These are phyloP conservation scores for Mus spicilegus DNA, from an alignment of 2,113 vertebrate species.

Conservation along the genomic window DNA sequence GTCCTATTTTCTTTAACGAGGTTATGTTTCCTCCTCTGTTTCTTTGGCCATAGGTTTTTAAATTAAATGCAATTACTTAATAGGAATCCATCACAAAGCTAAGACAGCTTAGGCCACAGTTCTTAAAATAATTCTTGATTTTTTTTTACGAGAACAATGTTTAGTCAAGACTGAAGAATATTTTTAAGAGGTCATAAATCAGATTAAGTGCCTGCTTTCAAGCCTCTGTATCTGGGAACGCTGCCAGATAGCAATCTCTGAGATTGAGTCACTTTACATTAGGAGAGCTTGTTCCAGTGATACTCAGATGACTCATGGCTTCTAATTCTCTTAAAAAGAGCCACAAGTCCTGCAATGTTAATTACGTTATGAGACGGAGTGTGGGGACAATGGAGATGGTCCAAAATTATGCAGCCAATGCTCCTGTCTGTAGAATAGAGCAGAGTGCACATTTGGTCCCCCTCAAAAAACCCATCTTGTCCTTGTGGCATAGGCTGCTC, in stretches of 20 bases:
- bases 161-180: slow-evolving; percentile 83
- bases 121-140: slow-evolving; percentile 83
- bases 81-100: slow-evolving; percentile 81
- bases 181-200: slow-evolving; percentile 87
- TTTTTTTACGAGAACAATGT: slow-evolving; percentile 78
- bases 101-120: slow-evolving; percentile 62
- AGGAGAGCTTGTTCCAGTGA: slow-evolving; percentile 86
- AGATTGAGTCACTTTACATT: slow-evolving; percentile 89
- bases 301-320: slow-evolving; percentile 88
- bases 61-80: slow-evolving; percentile 86
- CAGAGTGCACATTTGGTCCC: slow-evolving; percentile 56
- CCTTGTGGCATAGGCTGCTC: background rate
- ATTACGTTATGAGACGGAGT: slow-evolving; percentile 87
- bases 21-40: slow-evolving; percentile 72
- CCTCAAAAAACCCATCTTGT: slow-evolving; percentile 12
- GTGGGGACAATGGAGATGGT: slow-evolving; percentile 83
- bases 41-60: slow-evolving; percentile 74
- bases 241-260: slow-evolving; percentile 89
- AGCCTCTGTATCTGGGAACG: slow-evolving; percentile 83
- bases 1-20: slow-evolving; percentile 51
- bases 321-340: slow-evolving; percentile 89
- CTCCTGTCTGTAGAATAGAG: slow-evolving; percentile 69
- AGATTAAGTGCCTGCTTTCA: slow-evolving; percentile 88
- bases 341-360: slow-evolving; percentile 87
- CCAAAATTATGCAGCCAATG: slow-evolving; percentile 79